These are phyloP conservation scores for Limnephilus auricula DNA, from an alignment of 2,888 invertebrate species.

Conservation along the genomic window DNA sequence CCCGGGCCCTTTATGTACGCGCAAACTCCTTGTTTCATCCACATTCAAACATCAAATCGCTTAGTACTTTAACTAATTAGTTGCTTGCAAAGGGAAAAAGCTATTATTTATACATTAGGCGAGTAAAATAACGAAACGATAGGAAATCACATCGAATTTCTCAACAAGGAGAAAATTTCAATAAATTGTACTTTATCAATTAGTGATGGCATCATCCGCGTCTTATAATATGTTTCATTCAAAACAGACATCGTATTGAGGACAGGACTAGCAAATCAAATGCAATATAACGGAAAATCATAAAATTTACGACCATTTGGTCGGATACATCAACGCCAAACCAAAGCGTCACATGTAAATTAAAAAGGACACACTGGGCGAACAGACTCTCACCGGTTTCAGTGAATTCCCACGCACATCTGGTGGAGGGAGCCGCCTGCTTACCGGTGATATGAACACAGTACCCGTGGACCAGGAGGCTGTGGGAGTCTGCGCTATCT, in stretches of 20 bases:
- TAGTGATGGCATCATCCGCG: neutral
- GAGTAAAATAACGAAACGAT: too few species aligned
- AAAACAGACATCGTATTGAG: neutral
- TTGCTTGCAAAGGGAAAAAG: too few species aligned
- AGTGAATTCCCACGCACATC: slow-evolving; percentile 19
- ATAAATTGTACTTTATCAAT: too few species aligned
- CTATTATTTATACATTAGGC: too few species aligned
- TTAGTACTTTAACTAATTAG: too few species aligned
- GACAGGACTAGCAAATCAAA: neutral
- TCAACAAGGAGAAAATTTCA: too few species aligned
- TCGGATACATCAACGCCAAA: neutral
- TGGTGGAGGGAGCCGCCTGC: neutral
- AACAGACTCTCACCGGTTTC: neutral
- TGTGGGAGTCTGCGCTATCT: slow-evolving; percentile 31
- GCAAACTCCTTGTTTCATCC: too few species aligned
- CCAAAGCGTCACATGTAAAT: neutral
- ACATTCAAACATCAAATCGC: too few species aligned
- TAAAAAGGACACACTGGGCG: slow-evolving; percentile 5
- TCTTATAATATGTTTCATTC: neutral
- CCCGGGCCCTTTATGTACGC: too few species aligned
- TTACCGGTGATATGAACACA: neutral
- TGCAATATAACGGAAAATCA: neutral
- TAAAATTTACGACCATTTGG: neutral
- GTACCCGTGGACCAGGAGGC: neutral
- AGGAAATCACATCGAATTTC: too few species aligned